These are phyloP conservation scores for Chionodraco myersi DNA, from an alignment of 2,113 vertebrate genomes.

Conservation along the genomic window DNA sequence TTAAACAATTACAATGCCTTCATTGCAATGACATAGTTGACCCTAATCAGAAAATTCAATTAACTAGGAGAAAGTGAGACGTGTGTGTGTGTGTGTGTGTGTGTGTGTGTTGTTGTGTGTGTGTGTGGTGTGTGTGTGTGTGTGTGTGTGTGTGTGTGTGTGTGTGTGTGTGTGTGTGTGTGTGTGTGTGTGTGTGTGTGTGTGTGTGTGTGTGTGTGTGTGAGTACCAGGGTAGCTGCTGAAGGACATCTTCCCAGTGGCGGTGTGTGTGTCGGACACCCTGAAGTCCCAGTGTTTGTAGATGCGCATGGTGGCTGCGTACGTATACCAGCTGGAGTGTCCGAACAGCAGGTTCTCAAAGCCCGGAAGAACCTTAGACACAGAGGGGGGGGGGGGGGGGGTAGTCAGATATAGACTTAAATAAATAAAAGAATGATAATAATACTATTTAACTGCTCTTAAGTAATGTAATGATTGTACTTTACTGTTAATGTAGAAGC, in stretches of 20 bases:
- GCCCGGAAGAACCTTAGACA: slow-evolving; percentile 88
- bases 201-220: background rate
- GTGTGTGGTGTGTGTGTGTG: too few species aligned
- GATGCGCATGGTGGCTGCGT: slow-evolving; percentile 90
- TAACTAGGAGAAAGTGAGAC: background rate
- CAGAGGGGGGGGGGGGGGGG: background rate
- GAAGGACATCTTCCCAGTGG: slow-evolving; percentile 86
- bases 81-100: background rate
- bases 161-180: background rate
- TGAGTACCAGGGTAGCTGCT: slow-evolving; percentile 91
- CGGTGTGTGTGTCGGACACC: slow-evolving; percentile 80
- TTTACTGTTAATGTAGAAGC: too few species aligned
- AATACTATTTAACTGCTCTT: too few species aligned
- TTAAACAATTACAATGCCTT: too few species aligned
- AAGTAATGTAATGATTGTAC: too few species aligned
- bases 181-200: slow-evolving; percentile 12
- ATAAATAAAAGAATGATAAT: too few species aligned
- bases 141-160: background rate
- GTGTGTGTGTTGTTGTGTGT: too few species aligned
- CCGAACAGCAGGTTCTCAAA: slow-evolving; percentile 91
- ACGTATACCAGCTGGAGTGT: slow-evolving; percentile 94
- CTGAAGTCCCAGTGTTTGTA: slow-evolving; percentile 93
- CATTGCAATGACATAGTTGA: too few species aligned
- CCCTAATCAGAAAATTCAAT: too few species aligned
- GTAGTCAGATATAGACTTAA: too few species aligned